Base-by-base conservation (phyloP, 2,888 invertebrate species). In the Leptinotarsa haldemani region DNA sequence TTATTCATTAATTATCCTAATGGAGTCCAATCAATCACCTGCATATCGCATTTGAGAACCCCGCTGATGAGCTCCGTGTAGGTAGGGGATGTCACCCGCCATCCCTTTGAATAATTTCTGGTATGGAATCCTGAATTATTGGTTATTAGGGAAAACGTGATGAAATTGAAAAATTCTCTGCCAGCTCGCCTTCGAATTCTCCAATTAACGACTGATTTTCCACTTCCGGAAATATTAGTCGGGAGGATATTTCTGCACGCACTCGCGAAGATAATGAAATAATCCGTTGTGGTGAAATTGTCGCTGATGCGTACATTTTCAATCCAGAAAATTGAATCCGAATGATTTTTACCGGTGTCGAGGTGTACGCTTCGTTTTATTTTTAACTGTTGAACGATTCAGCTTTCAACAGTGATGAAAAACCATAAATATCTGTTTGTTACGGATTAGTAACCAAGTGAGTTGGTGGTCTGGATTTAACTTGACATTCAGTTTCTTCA, bases 161-260 rank as follows among this genome's bases (percentile, higher is more conserved):
- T 67, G 46, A 40, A 53, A 67, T 67, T 53, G 67, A 53, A 67
- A 67, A 67, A 52, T 67, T 66, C 52, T 50, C 40, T 25, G 53
- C 40, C 18, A 40, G 40, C 30, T 53, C 67, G 53, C 67, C 20
- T 53, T 67, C 15, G 53, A 52, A 67, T 53, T 18, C 67, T 67
- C 20, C 67, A 52, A 67, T 67, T 50, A 67, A 18, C 67, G 52
- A 67, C 40, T 67, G 67, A 67, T 67, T 67, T 40, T 67, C 52
- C 53, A 50, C 40, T 53, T 53, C 53, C 67, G 67, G 53, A 53
- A 67, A 67, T 52, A 67, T 50, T 67, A 53, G 53, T 67, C 53
- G 53, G 20, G 52, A 18, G 53, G 53, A 67, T 67, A 67, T 67
- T 67, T 67, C 25, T 52, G 67, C 25, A 53, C 40, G 67, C 53